Evolutionary conservation across 2,888 invertebrate genomes (phyloP).

Genomic region (Scaptomyza polygonia): DNA sequence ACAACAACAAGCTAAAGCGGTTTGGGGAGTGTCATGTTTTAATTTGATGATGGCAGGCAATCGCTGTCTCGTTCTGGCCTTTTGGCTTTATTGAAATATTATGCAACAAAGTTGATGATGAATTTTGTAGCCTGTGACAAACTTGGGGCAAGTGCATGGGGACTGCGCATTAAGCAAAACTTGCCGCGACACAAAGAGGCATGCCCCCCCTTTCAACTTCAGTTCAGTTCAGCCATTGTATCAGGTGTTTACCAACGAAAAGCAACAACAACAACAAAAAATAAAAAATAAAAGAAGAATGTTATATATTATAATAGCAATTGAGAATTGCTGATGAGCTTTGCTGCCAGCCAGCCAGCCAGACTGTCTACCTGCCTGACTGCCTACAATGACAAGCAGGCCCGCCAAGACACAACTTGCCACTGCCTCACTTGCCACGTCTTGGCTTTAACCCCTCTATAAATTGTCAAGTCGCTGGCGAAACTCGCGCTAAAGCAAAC

Average conservation of each 20-base stretch:
- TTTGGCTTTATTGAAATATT: slow-evolving; percentile 74
- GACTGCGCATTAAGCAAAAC: slow-evolving; percentile 70
- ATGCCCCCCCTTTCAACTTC: slow-evolving; percentile 16
- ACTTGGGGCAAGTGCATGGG: slow-evolving; percentile 63
- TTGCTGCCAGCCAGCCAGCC: slow-evolving; percentile 38
- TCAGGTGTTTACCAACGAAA: slow-evolving; percentile 70
- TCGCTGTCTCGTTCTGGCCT: slow-evolving; percentile 7
- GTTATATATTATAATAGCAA: slow-evolving; percentile 74
- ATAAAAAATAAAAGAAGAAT: slow-evolving; percentile 32
- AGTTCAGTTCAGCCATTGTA: slow-evolving; percentile 63
- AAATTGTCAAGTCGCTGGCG: slow-evolving; percentile 51
- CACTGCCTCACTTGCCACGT: background rate
- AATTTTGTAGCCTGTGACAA: slow-evolving; percentile 70
- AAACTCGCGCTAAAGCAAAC: slow-evolving; percentile 2
- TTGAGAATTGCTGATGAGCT: slow-evolving; percentile 80
- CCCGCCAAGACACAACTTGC: slow-evolving; percentile 32
- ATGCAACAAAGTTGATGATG: slow-evolving; percentile 80
- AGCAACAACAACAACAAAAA: slow-evolving; percentile 42
- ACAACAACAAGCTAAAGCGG: background rate
- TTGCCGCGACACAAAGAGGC: slow-evolving; percentile 37
- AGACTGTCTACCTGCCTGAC: slow-evolving; percentile 22
- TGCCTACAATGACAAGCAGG: slow-evolving; percentile 20
- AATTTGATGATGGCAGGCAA: slow-evolving; percentile 68
- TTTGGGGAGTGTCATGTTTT: slow-evolving; percentile 55
- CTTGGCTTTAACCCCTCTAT: slow-evolving; percentile 9